Percentiles rank a stretch among this genome's conserved stretches.
Conservation (phyloP, 1,140 invertebrate genomes). For the Bombus confusus region DNA sequence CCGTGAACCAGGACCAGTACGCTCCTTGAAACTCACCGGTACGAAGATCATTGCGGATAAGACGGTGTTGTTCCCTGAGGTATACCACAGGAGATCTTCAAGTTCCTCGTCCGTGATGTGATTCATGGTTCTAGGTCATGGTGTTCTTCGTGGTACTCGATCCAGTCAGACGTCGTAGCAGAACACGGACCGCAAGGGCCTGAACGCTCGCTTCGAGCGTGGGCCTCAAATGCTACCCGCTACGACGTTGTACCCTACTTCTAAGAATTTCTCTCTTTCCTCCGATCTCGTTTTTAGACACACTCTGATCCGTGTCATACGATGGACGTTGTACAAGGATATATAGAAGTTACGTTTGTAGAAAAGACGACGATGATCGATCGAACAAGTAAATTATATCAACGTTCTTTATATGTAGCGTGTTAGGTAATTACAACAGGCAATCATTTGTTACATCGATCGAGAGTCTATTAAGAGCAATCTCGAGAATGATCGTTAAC, state of each 20-base stretch:
- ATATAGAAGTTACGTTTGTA: background rate
- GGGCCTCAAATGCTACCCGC: slow-evolving; percentile 16
- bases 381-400: background rate
- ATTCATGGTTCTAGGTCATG: slow-evolving; percentile 61
- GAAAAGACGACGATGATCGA: background rate
- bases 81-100: slow-evolving; percentile 40
- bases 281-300: background rate
- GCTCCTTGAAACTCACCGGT: slow-evolving; percentile 59
- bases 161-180: background rate
- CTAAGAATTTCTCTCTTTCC: slow-evolving; percentile 15
- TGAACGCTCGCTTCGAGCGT: slow-evolving; percentile 10
- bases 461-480: background rate
- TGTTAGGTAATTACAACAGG: background rate
- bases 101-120: slow-evolving; percentile 49
- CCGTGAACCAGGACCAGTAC: slow-evolving; percentile 10
- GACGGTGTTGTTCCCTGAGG: slow-evolving; percentile 46
- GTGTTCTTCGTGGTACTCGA: slow-evolving; percentile 25
- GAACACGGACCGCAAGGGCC: background rate
- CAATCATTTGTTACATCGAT: background rate
- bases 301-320: too few relatives aligned
- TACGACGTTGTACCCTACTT: slow-evolving; percentile 32
- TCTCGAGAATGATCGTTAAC: too few relatives aligned
- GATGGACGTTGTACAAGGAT: background rate
- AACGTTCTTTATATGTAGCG: background rate
- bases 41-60: slow-evolving; percentile 62